Evolutionary conservation across 2,113 vertebrate species (phyloP).

Genomic region (Ifrita kowaldi): DNA sequence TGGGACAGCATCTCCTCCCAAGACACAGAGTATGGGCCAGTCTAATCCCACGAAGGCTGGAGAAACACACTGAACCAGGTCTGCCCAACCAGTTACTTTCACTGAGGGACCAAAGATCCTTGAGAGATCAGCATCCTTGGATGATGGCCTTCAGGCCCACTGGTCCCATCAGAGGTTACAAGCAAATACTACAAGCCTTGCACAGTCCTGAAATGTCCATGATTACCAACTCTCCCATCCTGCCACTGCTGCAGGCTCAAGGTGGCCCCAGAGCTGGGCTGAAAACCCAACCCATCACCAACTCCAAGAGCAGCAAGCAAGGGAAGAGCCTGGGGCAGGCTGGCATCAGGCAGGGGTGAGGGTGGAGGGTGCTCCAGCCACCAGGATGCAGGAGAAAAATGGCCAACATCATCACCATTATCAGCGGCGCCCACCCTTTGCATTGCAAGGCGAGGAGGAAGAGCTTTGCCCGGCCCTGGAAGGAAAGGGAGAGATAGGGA

Average conservation of each 20-base stretch:
- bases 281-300: neutral
- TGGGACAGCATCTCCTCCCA: neutral
- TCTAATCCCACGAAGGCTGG: neutral
- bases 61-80: neutral
- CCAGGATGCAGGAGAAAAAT: neutral
- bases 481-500: slow-evolving; percentile 13
- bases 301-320: rapidly evolving
- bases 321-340: neutral
- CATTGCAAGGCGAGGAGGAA: neutral
- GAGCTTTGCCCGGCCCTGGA: neutral
- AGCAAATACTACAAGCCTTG: neutral
- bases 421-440: neutral
- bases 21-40: neutral
- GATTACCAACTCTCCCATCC: neutral
- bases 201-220: rapidly evolving
- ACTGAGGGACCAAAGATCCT: neutral
- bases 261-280: neutral
- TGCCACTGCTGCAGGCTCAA: neutral
- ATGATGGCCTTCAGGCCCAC: neutral
- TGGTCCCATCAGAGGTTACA: neutral
- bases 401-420: neutral
- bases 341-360: neutral
- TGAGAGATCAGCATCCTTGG: neutral
- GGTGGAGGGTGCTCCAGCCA: neutral
- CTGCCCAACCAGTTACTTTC: neutral